Base-by-base conservation (phyloP, 2,797 vertebrate genomes). In the Cephalopachus bancanus region DNA sequence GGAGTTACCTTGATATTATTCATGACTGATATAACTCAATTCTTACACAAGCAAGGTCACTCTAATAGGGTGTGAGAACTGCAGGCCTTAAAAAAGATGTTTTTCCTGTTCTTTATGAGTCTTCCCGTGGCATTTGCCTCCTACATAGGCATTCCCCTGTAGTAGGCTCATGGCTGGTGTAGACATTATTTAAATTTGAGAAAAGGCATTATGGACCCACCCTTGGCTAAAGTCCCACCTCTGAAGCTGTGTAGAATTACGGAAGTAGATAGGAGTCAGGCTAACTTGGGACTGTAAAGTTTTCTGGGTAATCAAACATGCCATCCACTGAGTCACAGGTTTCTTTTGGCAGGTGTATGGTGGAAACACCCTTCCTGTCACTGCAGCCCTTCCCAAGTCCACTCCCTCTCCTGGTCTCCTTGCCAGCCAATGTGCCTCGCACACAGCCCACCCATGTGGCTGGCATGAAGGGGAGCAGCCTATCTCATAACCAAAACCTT, bases 341-440 rank as follows among this genome's bases (percentile, higher is more conserved):
- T 98, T 96, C 96, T 95, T 95, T 97, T 95, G 96, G 95, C 95
- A 97, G 89, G 62, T 95, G 10, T 60, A 80, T 0, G 1, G 53
- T 86, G 80, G 93, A 96, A 93, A 97, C 96, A 93, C 96, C 97
- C 96, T 98, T 97, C 96, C 89, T 95, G 96, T 65, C 79, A 60
- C 33, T 51, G 9, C 2, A 3, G 65, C 89, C 83, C 71, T 96
- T 95, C 88, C 92, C 83, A 72, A 76, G 86, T 84, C 67, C 83
- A 94, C 24, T 92, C 91, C 79, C 26, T 85, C n/a, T 83, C 65
- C 30, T 17, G 7, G 69, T 22, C 57, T 92, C 93, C 59, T 90
- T 4, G 10, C 33, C 83, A 67, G 55, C 24, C 53, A 4, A 60
- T 33, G 51, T 65, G 33, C 20, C 53, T 89, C 69, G 93, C 57